Evolutionary conservation across 2,888 invertebrate genomes (phyloP).

Genomic region (Cephus spinipes): DNA sequence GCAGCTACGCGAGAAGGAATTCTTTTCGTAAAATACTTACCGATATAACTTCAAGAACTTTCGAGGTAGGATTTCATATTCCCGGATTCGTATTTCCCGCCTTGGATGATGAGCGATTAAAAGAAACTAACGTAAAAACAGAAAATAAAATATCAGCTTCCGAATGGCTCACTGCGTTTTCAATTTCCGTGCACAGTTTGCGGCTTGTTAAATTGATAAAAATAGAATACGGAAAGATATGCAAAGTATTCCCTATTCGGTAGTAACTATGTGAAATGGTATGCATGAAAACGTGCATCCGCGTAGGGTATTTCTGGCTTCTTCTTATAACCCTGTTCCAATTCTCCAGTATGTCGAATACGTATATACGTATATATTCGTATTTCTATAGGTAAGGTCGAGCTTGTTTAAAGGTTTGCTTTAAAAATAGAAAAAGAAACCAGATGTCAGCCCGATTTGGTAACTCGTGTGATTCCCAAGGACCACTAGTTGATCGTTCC

Average conservation of each 20-base stretch:
- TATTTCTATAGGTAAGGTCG: neutral
- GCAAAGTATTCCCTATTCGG: neutral
- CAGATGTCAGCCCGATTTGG: neutral
- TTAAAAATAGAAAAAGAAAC: neutral
- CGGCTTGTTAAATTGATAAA: neutral
- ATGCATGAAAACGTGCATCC: neutral
- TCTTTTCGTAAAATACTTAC: neutral
- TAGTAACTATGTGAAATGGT: neutral
- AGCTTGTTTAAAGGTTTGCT: neutral
- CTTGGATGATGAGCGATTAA: neutral
- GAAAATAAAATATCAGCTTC: neutral
- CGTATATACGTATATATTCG: neutral
- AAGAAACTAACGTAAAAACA: neutral
- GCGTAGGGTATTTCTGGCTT: neutral
- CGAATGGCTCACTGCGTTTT: neutral
- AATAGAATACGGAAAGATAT: neutral
- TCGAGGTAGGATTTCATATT: neutral
- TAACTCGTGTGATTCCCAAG: neutral
- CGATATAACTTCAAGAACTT: neutral
- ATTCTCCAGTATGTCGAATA: neutral
- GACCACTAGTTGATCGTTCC: neutral
- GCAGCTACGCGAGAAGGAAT: neutral
- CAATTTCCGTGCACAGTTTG: neutral
- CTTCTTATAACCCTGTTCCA: neutral
- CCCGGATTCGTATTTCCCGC: neutral